Evolutionary conservation across 2,888 invertebrate genomes (phyloP).

Genomic region (Ophion slaviceki): DNA sequence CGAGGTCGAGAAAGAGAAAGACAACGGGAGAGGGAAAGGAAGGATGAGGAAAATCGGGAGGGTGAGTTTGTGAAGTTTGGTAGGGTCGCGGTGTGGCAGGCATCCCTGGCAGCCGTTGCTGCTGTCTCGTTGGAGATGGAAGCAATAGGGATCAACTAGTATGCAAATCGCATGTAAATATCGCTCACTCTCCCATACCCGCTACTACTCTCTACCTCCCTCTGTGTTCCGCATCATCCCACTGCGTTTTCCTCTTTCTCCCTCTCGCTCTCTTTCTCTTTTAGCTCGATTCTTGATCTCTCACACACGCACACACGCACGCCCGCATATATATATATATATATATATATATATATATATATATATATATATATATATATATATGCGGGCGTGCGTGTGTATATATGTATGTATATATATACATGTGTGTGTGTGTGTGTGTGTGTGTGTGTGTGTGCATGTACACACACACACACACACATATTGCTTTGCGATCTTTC

Average conservation of each 20-base stretch:
- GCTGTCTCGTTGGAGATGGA: conserved; percentile 82
- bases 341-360: neutral
- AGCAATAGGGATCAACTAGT: conserved; percentile 84
- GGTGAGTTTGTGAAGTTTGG: conserved; percentile 59
- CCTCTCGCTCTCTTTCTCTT: conserved; percentile 58
- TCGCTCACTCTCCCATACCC: conserved; percentile 81
- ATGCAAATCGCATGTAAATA: conserved; percentile 84
- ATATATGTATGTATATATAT: too few relatives aligned
- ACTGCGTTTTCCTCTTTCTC: conserved; percentile 54
- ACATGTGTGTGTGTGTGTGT: too few relatives aligned
- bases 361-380: too few relatives aligned
- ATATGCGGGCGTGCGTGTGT: too few relatives aligned
- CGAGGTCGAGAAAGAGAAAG: conserved; percentile 21
- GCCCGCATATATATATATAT: conserved; percentile 4
- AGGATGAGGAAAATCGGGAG: conserved; percentile 64
- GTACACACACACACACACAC: too few relatives aligned
- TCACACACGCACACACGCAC: too few relatives aligned
- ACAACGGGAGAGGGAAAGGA: conserved; percentile 55
- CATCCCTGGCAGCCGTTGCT: conserved; percentile 76
- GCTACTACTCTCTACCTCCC: conserved; percentile 73
- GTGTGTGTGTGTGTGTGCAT: too few relatives aligned
- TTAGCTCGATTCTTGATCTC: conserved; percentile 59
- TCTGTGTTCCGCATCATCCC: conserved; percentile 69
- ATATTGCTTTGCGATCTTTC: conserved; percentile 11
- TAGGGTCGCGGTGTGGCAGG: conserved; percentile 69